Evolutionary conservation across 2,113 vertebrate species (phyloP).

Genomic region (Pontoporia blainvillei): DNA sequence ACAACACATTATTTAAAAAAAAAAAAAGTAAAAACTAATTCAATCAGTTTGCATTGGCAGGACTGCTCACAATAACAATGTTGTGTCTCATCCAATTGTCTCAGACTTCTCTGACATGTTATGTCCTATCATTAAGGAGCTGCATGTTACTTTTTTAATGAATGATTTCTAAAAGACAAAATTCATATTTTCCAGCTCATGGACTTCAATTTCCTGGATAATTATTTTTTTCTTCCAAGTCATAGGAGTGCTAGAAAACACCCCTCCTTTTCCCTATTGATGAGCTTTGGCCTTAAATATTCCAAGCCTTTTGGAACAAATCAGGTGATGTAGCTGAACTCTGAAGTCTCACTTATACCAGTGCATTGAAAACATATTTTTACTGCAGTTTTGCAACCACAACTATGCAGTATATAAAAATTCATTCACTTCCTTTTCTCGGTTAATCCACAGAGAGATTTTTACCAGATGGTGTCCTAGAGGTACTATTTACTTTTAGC

Average conservation of each 20-base stretch:
- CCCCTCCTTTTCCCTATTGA: conserved; percentile 16
- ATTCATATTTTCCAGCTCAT: conserved; percentile 68
- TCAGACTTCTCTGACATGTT: conserved; percentile 36
- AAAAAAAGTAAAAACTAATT: conserved; percentile 48
- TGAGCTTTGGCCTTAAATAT: conserved; percentile 57
- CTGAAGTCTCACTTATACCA: conserved; percentile 57
- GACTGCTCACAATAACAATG: conserved; percentile 49
- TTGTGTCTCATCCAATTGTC: conserved; percentile 41
- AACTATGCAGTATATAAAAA: conserved; percentile 72
- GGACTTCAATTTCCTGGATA: conserved; percentile 66
- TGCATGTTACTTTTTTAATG: conserved; percentile 58
- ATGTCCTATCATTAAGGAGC: conserved; percentile 54
- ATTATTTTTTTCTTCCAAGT: conserved; percentile 57
- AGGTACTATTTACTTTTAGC: conserved; percentile 64
- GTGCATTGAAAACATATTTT: conserved; percentile 73
- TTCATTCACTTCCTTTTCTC: conserved; percentile 62
- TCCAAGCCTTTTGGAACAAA: conserved; percentile 58
- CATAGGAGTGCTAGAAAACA: conserved; percentile 50
- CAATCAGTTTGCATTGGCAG: conserved; percentile 59
- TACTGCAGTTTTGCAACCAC: conserved; percentile 63
- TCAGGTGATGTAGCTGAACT: conserved; percentile 60
- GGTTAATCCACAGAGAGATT: conserved; percentile 60
- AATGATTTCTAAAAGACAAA: conserved; percentile 60
- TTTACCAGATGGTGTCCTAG: conserved; percentile 68
- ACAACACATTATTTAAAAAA: conserved; percentile 60